These are phyloP conservation scores for Botrylloides violaceus DNA, from an alignment of 23 tunicate species.

Conservation along the genomic window DNA sequence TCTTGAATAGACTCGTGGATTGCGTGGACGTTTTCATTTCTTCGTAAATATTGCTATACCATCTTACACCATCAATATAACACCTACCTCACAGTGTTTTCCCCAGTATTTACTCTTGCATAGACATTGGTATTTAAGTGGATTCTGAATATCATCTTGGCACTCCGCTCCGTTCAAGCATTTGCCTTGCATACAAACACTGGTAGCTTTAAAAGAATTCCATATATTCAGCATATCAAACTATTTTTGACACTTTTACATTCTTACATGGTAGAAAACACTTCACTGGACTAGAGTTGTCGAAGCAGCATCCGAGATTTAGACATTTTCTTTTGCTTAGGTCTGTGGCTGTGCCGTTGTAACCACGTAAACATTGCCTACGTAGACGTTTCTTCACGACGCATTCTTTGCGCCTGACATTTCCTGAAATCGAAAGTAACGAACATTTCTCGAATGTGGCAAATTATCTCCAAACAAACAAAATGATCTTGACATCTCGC, in stretches of 20 bases:
- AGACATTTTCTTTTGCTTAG: slow-evolving; percentile 1
- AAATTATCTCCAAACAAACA: too few relatives aligned
- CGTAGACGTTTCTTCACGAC: neutral
- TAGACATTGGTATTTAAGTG: slow-evolving; percentile 28
- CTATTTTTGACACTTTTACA: neutral
- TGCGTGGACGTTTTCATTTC: too few relatives aligned
- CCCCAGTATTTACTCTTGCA: slow-evolving; percentile 47
- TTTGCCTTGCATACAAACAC: slow-evolving; percentile 28
- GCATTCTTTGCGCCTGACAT: neutral
- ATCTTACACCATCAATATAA: too few relatives aligned
- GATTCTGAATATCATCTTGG: slow-evolving; percentile 19
- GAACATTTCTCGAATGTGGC: neutral
- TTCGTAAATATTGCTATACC: too few relatives aligned
- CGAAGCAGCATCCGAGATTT: slow-evolving; percentile 30
- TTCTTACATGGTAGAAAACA: slow-evolving; percentile 33
- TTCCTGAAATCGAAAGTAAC: neutral
- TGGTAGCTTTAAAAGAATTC: slow-evolving; percentile 13
- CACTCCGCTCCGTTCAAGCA: slow-evolving; percentile 55
- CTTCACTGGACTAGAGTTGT: slow-evolving; percentile 12
- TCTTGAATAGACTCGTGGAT: too few relatives aligned
- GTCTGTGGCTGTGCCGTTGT: neutral
- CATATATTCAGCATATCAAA: neutral
- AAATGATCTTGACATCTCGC: too few relatives aligned
- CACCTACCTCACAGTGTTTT: slow-evolving; percentile 59
- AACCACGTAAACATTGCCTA: neutral